These are phyloP conservation scores for Micromys minutus DNA, from an alignment of 2,113 vertebrate species.

Conservation along the genomic window DNA sequence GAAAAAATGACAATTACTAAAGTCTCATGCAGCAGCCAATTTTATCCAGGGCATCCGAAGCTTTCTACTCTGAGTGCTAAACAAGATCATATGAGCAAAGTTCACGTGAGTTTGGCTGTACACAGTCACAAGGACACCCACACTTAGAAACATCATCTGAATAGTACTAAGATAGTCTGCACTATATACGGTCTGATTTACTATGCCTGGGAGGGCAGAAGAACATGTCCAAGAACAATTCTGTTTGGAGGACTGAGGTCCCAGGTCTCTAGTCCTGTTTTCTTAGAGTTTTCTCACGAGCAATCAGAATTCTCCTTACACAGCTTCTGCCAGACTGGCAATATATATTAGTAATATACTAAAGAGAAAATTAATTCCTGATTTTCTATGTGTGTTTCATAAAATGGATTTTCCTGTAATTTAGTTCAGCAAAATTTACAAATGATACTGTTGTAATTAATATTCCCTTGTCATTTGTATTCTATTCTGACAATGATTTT, in stretches of 20 bases:
- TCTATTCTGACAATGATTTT: background rate
- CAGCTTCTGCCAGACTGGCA: background rate
- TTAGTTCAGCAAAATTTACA: slow-evolving; percentile 1
- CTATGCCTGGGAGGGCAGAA: background rate
- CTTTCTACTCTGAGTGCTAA: background rate
- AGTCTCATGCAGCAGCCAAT: background rate
- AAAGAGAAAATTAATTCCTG: background rate
- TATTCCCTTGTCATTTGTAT: background rate
- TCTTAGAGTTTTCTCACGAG: background rate
- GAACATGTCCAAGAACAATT: background rate
- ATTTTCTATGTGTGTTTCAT: background rate
- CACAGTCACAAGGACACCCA: background rate
- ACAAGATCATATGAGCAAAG: background rate
- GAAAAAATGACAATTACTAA: background rate
- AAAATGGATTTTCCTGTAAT: background rate
- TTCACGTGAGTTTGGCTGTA: background rate
- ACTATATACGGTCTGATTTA: background rate
- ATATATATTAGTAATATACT: background rate
- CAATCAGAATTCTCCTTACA: background rate
- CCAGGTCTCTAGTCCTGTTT: background rate
- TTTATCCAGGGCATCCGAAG: background rate
- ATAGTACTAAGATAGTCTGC: background rate
- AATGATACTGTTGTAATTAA: background rate
- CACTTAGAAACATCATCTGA: background rate
- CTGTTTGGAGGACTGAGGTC: background rate